Evolutionary conservation across 2,113 vertebrate genomes (phyloP).

Genomic region (Emydura subglobosa): DNA sequence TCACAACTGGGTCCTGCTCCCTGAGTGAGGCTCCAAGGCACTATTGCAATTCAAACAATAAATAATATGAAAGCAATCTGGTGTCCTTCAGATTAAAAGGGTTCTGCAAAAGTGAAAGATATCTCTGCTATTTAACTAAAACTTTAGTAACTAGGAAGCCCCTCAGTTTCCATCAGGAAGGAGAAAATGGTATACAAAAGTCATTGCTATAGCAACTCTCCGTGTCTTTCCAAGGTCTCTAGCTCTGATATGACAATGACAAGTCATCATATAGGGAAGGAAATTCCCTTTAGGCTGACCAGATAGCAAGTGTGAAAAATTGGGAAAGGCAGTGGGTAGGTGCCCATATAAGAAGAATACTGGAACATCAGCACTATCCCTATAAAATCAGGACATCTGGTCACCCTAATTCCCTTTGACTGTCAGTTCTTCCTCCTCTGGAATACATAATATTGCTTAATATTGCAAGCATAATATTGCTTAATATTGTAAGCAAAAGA

Average conservation of each 20-base stretch:
- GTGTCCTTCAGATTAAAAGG: not conserved
- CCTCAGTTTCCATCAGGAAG: not conserved
- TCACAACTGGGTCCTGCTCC: not conserved
- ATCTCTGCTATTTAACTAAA: not conserved
- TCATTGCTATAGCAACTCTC: not conserved
- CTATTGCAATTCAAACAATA: not conserved
- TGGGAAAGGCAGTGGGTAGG: too few relatives aligned
- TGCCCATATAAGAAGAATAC: too few relatives aligned
- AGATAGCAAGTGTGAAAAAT: too few relatives aligned
- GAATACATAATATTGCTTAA: slow-evolving; percentile 34
- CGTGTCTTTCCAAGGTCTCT: slow-evolving; percentile 6
- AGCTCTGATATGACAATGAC: not conserved
- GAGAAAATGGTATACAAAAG: not conserved
- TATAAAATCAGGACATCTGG: too few relatives aligned
- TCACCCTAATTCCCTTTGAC: not conserved
- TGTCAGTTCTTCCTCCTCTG: slow-evolving; percentile 3
- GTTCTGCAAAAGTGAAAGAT: not conserved
- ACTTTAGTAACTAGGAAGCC: not conserved
- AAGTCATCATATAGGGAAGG: slow-evolving; percentile 10
- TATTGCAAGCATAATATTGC: not conserved
- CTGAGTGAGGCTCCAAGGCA: not conserved
- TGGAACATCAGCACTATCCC: too few relatives aligned
- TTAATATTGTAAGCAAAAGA: slow-evolving; percentile 2
- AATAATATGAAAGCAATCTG: not conserved
- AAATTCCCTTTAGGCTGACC: not conserved